Evolutionary conservation across 1,140 invertebrate species (phyloP).

Genomic region (Leucophenga varia): DNA sequence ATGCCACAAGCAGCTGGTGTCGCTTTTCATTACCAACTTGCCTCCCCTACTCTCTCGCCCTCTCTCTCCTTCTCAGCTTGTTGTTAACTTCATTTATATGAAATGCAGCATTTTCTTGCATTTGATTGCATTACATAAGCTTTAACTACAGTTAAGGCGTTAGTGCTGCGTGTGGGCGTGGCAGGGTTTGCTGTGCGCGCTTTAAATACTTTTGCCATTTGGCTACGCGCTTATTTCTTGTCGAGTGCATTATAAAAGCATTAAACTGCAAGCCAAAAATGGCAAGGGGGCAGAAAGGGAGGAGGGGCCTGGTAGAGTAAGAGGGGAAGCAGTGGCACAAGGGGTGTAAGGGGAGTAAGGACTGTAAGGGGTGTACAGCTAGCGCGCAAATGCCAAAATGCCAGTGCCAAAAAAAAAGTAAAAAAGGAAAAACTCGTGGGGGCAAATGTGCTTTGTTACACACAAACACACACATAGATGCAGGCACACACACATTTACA

Average conservation of each 20-base stretch:
- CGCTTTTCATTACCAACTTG: constrained; percentile 17
- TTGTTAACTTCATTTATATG: constrained; percentile 44
- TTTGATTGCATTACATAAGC: not conserved
- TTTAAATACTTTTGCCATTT: not conserved
- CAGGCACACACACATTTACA: constrained; percentile 8
- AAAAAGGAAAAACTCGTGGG: constrained; percentile 9
- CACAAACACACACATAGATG: constrained; percentile 5
- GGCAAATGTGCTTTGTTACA: constrained; percentile 31
- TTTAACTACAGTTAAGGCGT: not conserved
- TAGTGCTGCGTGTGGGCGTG: too few species aligned
- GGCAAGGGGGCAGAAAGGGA: too few species aligned
- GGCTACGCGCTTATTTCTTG: not conserved
- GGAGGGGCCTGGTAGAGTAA: too few species aligned
- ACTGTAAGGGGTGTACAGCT: not conserved
- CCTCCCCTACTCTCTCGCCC: not conserved
- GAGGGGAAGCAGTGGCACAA: too few species aligned
- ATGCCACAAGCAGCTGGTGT: constrained; percentile 48
- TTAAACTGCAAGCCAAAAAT: constrained; percentile 31
- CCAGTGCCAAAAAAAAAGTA: constrained; percentile 5
- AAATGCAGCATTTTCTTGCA: constrained; percentile 14
- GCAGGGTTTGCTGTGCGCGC: not conserved
- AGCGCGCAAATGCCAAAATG: constrained; percentile 10
- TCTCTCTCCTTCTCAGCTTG: not conserved
- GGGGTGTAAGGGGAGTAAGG: not conserved
- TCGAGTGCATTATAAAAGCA: constrained; percentile 43